phyloP scores from a whole-genome alignment of 2,888 invertebrate species.

The Agriopis marginaria region DNA sequence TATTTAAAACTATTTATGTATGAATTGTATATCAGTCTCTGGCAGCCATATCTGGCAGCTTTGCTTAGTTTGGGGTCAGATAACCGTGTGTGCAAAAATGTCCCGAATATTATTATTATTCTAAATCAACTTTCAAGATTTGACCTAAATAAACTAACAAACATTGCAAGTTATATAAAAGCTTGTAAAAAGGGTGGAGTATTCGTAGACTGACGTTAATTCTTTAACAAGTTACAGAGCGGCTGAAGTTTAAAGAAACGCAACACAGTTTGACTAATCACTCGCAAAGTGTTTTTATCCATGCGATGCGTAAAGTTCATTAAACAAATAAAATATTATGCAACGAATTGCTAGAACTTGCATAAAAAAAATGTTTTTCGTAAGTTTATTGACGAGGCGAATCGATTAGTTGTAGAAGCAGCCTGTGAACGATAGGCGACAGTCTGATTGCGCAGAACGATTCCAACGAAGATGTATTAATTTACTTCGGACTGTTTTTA shows the following conservation, averaged over 20 bases:
- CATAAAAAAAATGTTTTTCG: constrained; percentile 26
- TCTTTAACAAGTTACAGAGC: no score
- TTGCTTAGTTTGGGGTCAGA: no score
- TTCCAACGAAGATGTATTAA: neutral
- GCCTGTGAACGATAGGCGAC: constrained; percentile 29
- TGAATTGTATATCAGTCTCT: no score
- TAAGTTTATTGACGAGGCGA: constrained; percentile 44
- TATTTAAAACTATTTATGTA: no score
- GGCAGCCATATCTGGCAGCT: no score
- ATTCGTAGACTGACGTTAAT: no score
- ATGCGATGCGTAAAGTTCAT: constrained; percentile 11
- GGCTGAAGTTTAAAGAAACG: neutral
- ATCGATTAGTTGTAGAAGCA: constrained; percentile 52
- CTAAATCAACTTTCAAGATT: no score
- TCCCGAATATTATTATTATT: no score
- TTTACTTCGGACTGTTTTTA: neutral
- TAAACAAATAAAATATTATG: constrained; percentile 21
- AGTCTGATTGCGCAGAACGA: constrained; percentile 23
- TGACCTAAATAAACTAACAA: no score
- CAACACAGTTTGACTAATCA: neutral
- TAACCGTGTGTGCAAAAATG: no score
- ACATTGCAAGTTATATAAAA: no score
- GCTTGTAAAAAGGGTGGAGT: no score
- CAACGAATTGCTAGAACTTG: constrained; percentile 24
- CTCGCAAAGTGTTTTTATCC: neutral